Evolutionary conservation across 2,113 vertebrate genomes (phyloP).

Genomic region (Galemys pyrenaicus): DNA sequence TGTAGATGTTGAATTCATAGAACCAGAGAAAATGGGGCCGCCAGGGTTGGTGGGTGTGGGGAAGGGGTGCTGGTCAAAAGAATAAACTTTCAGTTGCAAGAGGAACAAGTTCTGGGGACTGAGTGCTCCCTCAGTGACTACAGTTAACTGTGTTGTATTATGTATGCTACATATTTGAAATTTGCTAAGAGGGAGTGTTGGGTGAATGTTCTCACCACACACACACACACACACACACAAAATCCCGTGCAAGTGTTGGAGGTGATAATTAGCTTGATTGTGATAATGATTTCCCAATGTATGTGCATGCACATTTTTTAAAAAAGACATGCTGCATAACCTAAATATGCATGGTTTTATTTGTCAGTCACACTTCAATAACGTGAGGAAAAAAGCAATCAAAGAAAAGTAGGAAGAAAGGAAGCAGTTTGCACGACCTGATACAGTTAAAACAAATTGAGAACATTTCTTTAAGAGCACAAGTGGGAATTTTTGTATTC

Average conservation of each 20-base stretch:
- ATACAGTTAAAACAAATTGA: neutral
- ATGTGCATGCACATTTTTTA: neutral
- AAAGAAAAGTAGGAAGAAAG: neutral
- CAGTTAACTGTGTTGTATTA: neutral
- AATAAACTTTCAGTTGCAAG: neutral
- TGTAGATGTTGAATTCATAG: neutral
- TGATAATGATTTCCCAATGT: neutral
- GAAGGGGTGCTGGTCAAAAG: neutral
- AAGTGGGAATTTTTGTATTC: neutral
- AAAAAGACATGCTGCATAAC: neutral
- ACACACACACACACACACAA: neutral
- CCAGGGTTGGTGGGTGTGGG: accelerated
- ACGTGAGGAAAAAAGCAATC: neutral
- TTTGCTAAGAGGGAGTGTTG: neutral
- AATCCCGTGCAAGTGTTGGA: neutral
- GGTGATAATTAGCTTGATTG: neutral
- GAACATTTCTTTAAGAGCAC: neutral
- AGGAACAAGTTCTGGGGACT: neutral
- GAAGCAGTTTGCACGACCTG: neutral
- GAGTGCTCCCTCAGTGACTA: neutral
- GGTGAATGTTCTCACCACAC: neutral
- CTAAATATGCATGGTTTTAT: neutral
- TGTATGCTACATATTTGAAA: neutral
- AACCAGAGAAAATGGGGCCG: neutral
- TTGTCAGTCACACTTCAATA: neutral